phyloP scores from a whole-genome alignment of 1,140 invertebrate species.

The Oryzaephilus surinamensis region DNA sequence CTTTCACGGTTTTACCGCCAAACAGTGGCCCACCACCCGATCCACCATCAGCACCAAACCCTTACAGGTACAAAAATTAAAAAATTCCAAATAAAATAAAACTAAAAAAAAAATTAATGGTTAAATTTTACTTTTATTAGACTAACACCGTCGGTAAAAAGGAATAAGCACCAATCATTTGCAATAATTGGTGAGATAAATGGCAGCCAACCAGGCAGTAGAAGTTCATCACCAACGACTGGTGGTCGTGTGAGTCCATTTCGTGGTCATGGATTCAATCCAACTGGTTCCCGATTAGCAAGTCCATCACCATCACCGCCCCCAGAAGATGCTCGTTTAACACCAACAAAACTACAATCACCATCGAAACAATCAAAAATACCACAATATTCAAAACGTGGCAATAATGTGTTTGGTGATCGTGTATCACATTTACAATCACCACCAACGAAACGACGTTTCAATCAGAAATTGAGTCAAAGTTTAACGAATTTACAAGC shows the following conservation, averaged over 20 bases:
- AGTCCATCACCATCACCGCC: constrained; percentile 29
- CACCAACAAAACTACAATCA: constrained; percentile 7
- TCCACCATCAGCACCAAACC: constrained; percentile 25
- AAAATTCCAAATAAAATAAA: constrained; percentile 8
- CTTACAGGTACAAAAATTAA: constrained; percentile 25
- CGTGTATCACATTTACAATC: constrained; percentile 15
- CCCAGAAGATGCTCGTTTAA: constrained; percentile 15
- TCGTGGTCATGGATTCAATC: constrained; percentile 45
- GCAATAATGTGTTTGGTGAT: constrained; percentile 20
- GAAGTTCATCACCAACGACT: constrained; percentile 36
- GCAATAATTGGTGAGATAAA: constrained; percentile 47
- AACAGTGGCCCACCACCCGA: constrained; percentile 23
- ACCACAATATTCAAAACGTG: constrained; percentile 18
- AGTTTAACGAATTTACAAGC: constrained; percentile 31
- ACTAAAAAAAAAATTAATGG: constrained; percentile 1
- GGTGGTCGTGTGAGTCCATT: constrained; percentile 46
- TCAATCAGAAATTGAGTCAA: constrained; percentile 25
- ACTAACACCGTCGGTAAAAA: constrained; percentile 32
- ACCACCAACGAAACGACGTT: constrained; percentile 9
- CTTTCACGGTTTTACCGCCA: constrained; percentile 30
- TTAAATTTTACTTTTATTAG: constrained; percentile 17
- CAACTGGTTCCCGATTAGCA: constrained; percentile 29
- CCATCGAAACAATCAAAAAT: constrained; percentile 14
- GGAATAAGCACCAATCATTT: constrained; percentile 43
- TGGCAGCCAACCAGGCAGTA: constrained; percentile 33